A percentile compares a stretch with the other conserved stretches of the same genome.
phyloP scores from a whole-genome alignment of 2,113 vertebrate genomes.

The Pedionomus torquatus region DNA sequence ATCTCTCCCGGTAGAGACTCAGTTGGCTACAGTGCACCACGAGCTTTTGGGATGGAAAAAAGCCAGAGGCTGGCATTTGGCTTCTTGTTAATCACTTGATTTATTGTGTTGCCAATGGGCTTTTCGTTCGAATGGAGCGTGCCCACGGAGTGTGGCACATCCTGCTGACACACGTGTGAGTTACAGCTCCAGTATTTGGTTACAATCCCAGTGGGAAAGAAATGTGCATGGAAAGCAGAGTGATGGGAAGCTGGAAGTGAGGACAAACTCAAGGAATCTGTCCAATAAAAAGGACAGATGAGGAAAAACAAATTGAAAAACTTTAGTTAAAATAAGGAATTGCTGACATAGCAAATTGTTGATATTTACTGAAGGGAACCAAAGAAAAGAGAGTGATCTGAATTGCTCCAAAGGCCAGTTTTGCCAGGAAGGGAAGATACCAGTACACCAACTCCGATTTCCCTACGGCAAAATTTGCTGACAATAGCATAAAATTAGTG shows the following conservation, averaged over 20 bases:
- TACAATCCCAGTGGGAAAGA: slow-evolving; percentile 53
- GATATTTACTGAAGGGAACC: background rate
- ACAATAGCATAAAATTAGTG: background rate
- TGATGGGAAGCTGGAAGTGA: background rate
- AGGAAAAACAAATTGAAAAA: slow-evolving; percentile 2
- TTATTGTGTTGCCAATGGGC: slow-evolving; percentile 46
- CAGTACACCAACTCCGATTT: background rate
- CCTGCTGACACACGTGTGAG: slow-evolving; percentile 53
- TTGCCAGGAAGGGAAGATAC: slow-evolving; percentile 6
- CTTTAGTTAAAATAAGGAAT: background rate
- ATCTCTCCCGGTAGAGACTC: background rate
- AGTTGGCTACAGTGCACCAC: background rate
- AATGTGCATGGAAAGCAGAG: slow-evolving; percentile 31
- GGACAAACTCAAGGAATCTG: slow-evolving; percentile 21
- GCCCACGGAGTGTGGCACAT: background rate
- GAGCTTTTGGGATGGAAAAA: background rate
- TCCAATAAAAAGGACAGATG: slow-evolving; percentile 25
- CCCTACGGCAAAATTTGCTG: background rate
- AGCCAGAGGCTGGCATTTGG: slow-evolving; percentile 17
- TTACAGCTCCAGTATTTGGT: slow-evolving; percentile 64
- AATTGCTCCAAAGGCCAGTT: background rate
- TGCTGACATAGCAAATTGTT: slow-evolving; percentile 8
- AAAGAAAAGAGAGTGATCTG: background rate
- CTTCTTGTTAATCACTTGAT: slow-evolving; percentile 61
- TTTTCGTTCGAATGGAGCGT: slow-evolving; percentile 45